These are phyloP conservation scores for Tolypeutes matacus DNA, from an alignment of 2,797 vertebrate species.

Conservation along the genomic window DNA sequence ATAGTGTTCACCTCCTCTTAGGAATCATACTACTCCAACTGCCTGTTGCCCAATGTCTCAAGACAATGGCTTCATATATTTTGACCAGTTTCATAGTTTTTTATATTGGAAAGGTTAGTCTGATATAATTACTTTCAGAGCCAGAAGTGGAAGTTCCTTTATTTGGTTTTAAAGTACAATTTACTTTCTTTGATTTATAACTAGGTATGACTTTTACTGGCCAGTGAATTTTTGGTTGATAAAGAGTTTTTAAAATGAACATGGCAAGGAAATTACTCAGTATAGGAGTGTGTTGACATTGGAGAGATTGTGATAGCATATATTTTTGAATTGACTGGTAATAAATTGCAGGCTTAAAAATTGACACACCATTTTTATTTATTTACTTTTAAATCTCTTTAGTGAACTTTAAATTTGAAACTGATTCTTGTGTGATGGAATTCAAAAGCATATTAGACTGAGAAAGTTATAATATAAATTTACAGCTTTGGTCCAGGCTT, in stretches of 20 bases:
- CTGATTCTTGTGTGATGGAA: background rate
- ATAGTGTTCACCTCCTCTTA: background rate
- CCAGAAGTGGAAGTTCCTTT: background rate
- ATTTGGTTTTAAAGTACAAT: background rate
- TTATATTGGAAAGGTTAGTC: constrained; percentile 10
- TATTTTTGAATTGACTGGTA: constrained; percentile 30
- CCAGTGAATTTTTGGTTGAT: background rate
- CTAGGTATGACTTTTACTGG: constrained; percentile 24
- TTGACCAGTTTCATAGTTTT: background rate
- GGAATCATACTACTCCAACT: background rate
- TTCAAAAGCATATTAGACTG: background rate
- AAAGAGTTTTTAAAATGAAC: constrained; percentile 45
- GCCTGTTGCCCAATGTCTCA: background rate
- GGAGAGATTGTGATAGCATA: constrained; percentile 8
- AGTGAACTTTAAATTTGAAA: constrained; percentile 49
- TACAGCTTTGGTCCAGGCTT: background rate
- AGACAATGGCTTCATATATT: background rate
- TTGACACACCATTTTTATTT: background rate
- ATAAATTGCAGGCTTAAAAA: constrained; percentile 34
- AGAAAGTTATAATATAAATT: background rate
- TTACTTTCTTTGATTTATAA: background rate
- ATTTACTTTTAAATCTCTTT: background rate
- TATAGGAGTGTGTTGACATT: constrained; percentile 37
- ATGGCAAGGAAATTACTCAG: background rate
- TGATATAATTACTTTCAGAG: background rate